These are phyloP conservation scores for Adoxophyes honmai DNA, from an alignment of 1,140 invertebrate genomes.

Conservation along the genomic window DNA sequence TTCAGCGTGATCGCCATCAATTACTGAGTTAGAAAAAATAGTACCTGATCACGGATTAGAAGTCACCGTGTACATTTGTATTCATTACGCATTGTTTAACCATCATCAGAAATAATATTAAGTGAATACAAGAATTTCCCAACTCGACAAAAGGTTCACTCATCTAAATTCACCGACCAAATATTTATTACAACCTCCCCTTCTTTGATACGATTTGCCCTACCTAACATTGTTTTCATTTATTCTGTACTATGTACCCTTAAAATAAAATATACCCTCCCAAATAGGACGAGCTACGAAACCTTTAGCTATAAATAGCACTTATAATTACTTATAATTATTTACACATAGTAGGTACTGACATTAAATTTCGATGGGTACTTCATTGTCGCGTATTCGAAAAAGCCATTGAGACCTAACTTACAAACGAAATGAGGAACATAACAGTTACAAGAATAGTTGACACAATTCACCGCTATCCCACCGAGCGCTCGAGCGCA, in stretches of 20 bases:
- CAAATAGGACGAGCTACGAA: background rate
- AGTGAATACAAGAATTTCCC: too few species aligned
- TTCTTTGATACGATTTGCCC: background rate
- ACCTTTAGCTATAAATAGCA: slow-evolving; percentile 8
- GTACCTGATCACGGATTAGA: too few species aligned
- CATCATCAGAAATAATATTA: too few species aligned
- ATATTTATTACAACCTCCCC: too few species aligned
- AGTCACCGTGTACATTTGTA: too few species aligned
- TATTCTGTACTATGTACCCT: slow-evolving; percentile 9
- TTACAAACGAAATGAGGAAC: slow-evolving; percentile 29
- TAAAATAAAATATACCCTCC: background rate
- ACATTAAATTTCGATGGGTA: slow-evolving; percentile 13
- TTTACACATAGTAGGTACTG: slow-evolving; percentile 24
- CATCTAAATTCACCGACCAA: too few species aligned
- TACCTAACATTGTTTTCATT: slow-evolving; percentile 8
- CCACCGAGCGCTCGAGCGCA: background rate
- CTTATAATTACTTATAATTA: slow-evolving; percentile 22
- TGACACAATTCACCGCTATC: slow-evolving; percentile 1
- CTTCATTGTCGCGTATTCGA: slow-evolving; percentile 10
- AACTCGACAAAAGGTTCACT: too few species aligned
- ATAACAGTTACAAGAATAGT: slow-evolving; percentile 24
- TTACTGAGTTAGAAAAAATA: too few species aligned
- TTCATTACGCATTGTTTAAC: too few species aligned
- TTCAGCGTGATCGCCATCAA: too few species aligned
- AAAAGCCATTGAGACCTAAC: slow-evolving; percentile 1